These are phyloP conservation scores for Neodiprion lecontei DNA, from an alignment of 1,140 invertebrate genomes.

Conservation along the genomic window DNA sequence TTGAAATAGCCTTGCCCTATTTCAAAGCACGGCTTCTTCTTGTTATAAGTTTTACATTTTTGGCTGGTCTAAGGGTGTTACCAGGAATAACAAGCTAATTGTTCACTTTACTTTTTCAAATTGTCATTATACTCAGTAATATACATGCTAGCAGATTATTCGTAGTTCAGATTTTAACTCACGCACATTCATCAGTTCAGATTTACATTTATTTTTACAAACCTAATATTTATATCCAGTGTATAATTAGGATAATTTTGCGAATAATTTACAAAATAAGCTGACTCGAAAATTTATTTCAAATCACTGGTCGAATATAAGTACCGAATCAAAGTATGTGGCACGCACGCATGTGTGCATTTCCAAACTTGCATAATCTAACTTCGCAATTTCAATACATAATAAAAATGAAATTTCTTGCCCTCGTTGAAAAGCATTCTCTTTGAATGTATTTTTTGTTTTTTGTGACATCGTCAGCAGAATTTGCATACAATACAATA, in stretches of 20 bases:
- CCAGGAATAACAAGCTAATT: no score
- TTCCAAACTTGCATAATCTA: conserved; percentile 1
- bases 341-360: neutral
- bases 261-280: neutral
- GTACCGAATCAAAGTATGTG: neutral
- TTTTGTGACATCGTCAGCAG: no score
- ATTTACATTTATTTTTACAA: neutral
- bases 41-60: no score
- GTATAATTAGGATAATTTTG: neutral
- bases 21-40: no score
- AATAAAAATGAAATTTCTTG: neutral
- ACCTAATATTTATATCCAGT: neutral
- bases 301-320: conserved; percentile 1
- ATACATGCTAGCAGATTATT: neutral
- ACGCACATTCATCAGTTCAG: neutral
- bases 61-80: no score
- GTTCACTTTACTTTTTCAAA: no score
- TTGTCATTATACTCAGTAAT: no score
- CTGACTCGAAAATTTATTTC: neutral
- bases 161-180: neutral
- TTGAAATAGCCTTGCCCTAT: no score
- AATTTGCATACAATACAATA: neutral
- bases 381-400: neutral
- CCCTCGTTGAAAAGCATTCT: neutral
- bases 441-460: neutral